Percentiles rank a stretch among this genome's conserved stretches.
Conservation (phyloP, 1,140 invertebrate genomes). For the Lasioglossum albipes region DNA sequence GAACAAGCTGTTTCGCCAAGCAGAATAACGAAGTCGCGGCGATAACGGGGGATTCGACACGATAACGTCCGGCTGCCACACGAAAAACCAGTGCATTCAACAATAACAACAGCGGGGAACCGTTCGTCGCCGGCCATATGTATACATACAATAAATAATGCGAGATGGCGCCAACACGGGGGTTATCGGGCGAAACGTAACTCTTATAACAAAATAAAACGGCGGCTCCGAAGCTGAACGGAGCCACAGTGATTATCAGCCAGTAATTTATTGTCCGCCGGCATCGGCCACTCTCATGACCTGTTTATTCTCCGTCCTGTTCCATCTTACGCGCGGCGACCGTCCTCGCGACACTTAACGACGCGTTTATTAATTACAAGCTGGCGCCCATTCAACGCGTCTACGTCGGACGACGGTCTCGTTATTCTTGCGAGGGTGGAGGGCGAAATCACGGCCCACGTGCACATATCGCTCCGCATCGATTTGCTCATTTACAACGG, state of each 20-base stretch:
- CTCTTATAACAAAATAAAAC: constrained; percentile 67
- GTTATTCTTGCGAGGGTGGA: constrained; percentile 43
- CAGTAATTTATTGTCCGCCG: constrained; percentile 65
- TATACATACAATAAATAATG: constrained; percentile 62
- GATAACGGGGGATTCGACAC: constrained; percentile 52
- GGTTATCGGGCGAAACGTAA: constrained; percentile 71
- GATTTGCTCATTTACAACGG: not conserved
- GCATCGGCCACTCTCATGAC: constrained; percentile 43
- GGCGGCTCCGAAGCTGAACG: constrained; percentile 44
- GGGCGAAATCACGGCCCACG: constrained; percentile 19
- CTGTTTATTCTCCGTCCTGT: constrained; percentile 35
- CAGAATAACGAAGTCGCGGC: constrained; percentile 17
- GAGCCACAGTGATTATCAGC: constrained; percentile 65
- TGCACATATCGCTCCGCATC: constrained; percentile 8
- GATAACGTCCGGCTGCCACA: constrained; percentile 31
- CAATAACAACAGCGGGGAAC: constrained; percentile 51
- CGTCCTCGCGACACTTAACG: constrained; percentile 51
- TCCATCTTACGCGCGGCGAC: constrained; percentile 20
- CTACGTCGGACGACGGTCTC: constrained; percentile 26
- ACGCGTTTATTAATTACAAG: constrained; percentile 65
- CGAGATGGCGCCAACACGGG: constrained; percentile 68
- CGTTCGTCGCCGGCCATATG: constrained; percentile 8
- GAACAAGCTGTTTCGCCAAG: not conserved
- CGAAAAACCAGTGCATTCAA: constrained; percentile 38
- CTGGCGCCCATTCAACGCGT: constrained; percentile 52